Percentiles rank a stretch among this genome's conserved stretches.
These are phyloP conservation scores for Mystacides longicornis DNA, from an alignment of 2,888 invertebrate species.

Conservation along the genomic window DNA sequence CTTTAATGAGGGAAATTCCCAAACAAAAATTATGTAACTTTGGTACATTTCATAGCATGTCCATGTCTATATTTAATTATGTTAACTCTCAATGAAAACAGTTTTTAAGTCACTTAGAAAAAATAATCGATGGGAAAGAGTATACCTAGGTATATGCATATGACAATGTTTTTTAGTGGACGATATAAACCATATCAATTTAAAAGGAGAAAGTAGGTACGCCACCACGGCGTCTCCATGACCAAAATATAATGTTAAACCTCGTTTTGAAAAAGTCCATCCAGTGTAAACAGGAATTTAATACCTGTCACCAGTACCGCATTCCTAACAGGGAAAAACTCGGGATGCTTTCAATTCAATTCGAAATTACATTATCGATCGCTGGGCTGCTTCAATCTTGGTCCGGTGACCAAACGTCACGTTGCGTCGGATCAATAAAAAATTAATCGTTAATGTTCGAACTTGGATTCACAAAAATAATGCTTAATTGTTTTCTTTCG, in stretches of 20 bases:
- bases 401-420: conserved; percentile 18
- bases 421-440: too few relatives aligned
- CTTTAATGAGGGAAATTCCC: too few relatives aligned
- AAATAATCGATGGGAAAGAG: too few relatives aligned
- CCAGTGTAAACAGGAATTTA: conserved; percentile 25
- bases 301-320: conserved; percentile 24
- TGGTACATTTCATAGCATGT: too few relatives aligned
- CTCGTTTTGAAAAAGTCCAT: conserved; percentile 2
- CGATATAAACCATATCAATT: neutral
- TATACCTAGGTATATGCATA: too few relatives aligned
- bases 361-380: conserved; percentile 30
- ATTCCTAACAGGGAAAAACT: conserved; percentile 20
- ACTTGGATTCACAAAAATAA: too few relatives aligned
- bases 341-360: conserved; percentile 27
- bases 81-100: too few relatives aligned
- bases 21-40: too few relatives aligned
- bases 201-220: neutral
- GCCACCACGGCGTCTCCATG: neutral
- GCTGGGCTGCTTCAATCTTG: conserved; percentile 29
- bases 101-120: too few relatives aligned
- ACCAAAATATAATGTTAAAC: neutral
- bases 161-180: neutral
- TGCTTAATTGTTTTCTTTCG: too few relatives aligned
- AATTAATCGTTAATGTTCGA: too few relatives aligned
- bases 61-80: too few relatives aligned